Base-by-base conservation (phyloP, 23 tunicate species). In the Clavelina lepadiformis region DNA sequence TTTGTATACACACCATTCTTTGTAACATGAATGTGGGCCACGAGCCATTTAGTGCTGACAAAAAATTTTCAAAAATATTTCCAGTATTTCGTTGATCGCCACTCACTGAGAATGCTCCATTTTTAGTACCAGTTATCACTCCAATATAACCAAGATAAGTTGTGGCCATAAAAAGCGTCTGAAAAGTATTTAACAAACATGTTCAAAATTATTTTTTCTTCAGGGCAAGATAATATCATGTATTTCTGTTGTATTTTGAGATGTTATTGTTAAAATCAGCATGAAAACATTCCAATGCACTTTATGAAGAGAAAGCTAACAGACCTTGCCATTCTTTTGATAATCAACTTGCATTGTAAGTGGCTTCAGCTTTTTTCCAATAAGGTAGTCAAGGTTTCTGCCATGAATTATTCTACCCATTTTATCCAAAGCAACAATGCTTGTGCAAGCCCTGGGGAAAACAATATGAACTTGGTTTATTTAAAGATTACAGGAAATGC, bases 141-240 rank as follows among this genome's bases (percentile, higher is more conserved):
- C 96, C 96, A 38, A 87, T 61, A 46, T 79, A 87, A 15, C 96
- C 96, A n/a, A 87, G 38, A 51, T 46, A 80, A 2, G 96, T 73
- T 5, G 81, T 83, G 30, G 71, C 82, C 22, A 61, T 51, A 57
- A 63, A 87, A 23, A 80, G 37, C 8, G 80, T 51, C 86, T 79
- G 57, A 0, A 27, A 26, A 3, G 22, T 60, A 32, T n/a, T n/a
- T n/a, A n/a, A n/a, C n/a, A n/a, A n/a, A n/a, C n/a, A n/a, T n/a
- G n/a, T n/a, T n/a, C n/a, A n/a, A n/a, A n/a, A n/a, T n/a, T n/a
- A n/a, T n/a, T n/a, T n/a, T n/a, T n/a, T n/a, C n/a, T n/a, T n/a
- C n/a, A n/a, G n/a, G n/a, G n/a, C n/a, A n/a, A n/a, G n/a, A n/a
- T n/a, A n/a, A n/a, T n/a, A n/a, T n/a, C n/a, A n/a, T n/a, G n/a